Evolutionary conservation across 2,113 vertebrate species (phyloP).

Genomic region (Microtus oregoni): DNA sequence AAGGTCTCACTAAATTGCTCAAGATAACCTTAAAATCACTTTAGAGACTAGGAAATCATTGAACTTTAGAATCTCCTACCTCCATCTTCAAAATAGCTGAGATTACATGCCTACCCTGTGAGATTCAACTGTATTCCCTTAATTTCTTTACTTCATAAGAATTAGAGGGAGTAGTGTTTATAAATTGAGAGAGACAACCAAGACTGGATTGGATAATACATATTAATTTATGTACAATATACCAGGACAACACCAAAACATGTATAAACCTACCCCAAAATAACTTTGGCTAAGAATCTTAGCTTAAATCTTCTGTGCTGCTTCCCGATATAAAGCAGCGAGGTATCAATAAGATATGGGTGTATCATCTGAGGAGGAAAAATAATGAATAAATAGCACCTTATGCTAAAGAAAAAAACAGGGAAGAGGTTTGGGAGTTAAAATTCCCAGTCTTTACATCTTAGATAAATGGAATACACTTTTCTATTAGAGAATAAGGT

Average conservation of each 20-base stretch:
- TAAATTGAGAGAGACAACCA: conserved; percentile 1
- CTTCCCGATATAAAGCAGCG: conserved; percentile 90
- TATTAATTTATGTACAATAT: not conserved
- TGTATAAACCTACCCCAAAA: conserved; percentile 90
- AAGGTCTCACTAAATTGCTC: not conserved
- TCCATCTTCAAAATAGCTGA: not conserved
- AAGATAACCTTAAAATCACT: not conserved
- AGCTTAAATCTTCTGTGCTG: conserved; percentile 91
- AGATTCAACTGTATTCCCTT: not conserved
- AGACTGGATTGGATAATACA: conserved; percentile 22
- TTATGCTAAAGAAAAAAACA: conserved; percentile 51
- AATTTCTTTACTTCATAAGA: conserved; percentile 49
- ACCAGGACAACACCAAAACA: conserved; percentile 42
- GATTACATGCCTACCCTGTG: not conserved
- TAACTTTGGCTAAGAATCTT: conserved; percentile 90
- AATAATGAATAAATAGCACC: conserved; percentile 53
- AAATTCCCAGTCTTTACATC: not conserved
- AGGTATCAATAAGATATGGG: conserved; percentile 93
- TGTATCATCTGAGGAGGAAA: conserved; percentile 91
- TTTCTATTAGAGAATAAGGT: not conserved
- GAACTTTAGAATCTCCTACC: not conserved
- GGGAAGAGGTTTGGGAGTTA: not conserved
- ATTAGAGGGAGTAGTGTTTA: conserved; percentile 39
- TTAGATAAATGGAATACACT: not conserved
- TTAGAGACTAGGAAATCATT: not conserved